These are phyloP conservation scores for Priapulus caudatus DNA, from an alignment of 2,888 invertebrate genomes.

Conservation along the genomic window DNA sequence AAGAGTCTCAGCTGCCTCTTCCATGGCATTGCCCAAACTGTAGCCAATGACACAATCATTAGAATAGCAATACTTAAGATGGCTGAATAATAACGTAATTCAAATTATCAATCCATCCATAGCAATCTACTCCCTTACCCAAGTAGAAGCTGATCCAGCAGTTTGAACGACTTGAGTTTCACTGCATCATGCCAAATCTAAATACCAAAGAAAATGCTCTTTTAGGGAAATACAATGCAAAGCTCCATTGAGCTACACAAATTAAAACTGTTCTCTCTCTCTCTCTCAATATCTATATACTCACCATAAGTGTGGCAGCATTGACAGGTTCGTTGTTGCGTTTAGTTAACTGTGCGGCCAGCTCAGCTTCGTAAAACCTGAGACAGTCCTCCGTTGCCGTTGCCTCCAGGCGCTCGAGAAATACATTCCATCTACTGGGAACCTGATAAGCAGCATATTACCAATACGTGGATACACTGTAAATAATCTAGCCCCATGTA, in stretches of 20 bases:
- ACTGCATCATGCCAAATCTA: constrained; percentile 16
- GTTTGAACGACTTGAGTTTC: constrained; percentile 9
- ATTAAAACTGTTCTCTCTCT: no score
- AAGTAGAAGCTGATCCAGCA: constrained; percentile 19
- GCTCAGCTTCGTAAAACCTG: constrained; percentile 20
- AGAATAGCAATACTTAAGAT: no score
- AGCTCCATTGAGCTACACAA: no score
- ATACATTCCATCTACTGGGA: constrained; percentile 23
- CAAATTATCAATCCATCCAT: constrained; percentile 4
- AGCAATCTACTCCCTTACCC: constrained; percentile 15
- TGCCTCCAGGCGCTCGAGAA: constrained; percentile 19
- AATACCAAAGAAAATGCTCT: background rate
- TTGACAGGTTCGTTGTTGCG: constrained; percentile 16
- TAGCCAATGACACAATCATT: no score
- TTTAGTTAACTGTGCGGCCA: constrained; percentile 15
- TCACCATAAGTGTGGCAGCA: constrained; percentile 10
- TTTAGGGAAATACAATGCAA: no score
- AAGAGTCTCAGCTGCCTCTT: constrained; percentile 13
- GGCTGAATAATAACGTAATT: constrained; percentile 6
- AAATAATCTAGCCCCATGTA: no score
- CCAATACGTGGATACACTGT: no score
- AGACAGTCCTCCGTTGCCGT: constrained; percentile 23
- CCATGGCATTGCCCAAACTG: constrained; percentile 18
- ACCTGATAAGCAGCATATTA: constrained; percentile 10
- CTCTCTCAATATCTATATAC: no score